These are phyloP conservation scores for Macrochelys suwanniensis DNA, from an alignment of 2,797 vertebrate genomes.

Conservation along the genomic window DNA sequence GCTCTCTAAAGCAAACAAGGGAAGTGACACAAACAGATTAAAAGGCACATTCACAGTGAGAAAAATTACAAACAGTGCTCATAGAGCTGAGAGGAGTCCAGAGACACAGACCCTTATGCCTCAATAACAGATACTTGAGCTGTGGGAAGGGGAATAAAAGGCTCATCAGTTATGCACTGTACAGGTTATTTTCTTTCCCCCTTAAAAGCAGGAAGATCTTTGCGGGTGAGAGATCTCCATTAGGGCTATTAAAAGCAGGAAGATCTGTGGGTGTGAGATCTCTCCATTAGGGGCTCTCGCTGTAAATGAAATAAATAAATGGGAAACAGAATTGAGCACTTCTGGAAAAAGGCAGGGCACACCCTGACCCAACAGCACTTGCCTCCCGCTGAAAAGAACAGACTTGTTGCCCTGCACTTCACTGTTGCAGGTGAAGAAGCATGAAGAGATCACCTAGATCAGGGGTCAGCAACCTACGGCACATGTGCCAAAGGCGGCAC, in stretches of 20 bases:
- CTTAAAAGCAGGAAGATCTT: background rate
- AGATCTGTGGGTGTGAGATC: background rate
- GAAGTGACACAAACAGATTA: background rate
- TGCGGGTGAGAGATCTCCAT: background rate
- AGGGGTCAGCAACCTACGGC: too few relatives aligned
- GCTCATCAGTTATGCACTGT: background rate
- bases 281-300: background rate
- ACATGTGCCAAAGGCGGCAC: too few relatives aligned
- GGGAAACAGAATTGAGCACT: background rate
- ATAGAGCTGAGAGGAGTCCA: background rate
- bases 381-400: rapidly evolving
- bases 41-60: background rate
- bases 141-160: background rate
- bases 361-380: rapidly evolving
- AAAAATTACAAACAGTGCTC: background rate
- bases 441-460: background rate
- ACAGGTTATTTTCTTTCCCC: background rate
- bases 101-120: background rate
- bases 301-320: background rate
- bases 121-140: background rate
- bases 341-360: background rate
- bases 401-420: background rate
- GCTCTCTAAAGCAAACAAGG: background rate
- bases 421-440: background rate
- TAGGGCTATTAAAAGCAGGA: background rate